phyloP scores from a whole-genome alignment of 2,113 vertebrate genomes.

The Charina bottae region DNA sequence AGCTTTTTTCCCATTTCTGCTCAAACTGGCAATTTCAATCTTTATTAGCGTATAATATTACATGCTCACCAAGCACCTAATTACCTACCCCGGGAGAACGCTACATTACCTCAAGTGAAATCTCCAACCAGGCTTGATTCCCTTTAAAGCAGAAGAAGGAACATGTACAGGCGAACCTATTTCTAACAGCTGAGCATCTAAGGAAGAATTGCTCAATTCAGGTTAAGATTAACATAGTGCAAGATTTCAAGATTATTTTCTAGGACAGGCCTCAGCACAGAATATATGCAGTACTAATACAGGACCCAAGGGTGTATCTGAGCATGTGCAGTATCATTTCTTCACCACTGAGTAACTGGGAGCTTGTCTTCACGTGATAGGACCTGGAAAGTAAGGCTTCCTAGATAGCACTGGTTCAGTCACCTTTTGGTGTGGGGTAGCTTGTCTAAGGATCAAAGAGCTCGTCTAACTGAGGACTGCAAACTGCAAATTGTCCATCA shows the following conservation, averaged over 20 bases:
- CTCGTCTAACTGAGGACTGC: no score
- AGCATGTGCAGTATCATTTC: neutral
- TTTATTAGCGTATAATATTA: conserved; percentile 11
- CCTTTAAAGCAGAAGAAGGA: neutral
- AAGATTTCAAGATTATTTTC: neutral
- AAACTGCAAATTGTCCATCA: neutral
- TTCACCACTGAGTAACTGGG: neutral
- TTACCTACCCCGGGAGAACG: neutral
- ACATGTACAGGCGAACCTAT: no score
- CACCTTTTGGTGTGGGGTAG: neutral
- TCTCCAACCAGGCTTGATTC: neutral
- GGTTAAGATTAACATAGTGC: neutral
- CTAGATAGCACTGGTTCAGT: neutral
- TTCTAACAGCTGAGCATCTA: neutral
- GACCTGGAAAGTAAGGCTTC: neutral
- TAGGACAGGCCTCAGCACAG: neutral
- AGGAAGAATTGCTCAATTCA: neutral
- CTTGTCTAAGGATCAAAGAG: no score
- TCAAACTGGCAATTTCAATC: conserved; percentile 14
- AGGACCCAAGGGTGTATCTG: neutral
- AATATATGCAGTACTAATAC: neutral
- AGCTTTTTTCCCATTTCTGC: neutral
- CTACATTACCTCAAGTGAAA: conserved; percentile 9
- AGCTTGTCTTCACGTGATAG: no score
- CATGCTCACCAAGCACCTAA: conserved; percentile 24